Percentiles rank a stretch among this genome's conserved stretches.
Evolutionary conservation across 2,888 invertebrate genomes (phyloP).

Genomic region (Matsumyia berberina): DNA sequence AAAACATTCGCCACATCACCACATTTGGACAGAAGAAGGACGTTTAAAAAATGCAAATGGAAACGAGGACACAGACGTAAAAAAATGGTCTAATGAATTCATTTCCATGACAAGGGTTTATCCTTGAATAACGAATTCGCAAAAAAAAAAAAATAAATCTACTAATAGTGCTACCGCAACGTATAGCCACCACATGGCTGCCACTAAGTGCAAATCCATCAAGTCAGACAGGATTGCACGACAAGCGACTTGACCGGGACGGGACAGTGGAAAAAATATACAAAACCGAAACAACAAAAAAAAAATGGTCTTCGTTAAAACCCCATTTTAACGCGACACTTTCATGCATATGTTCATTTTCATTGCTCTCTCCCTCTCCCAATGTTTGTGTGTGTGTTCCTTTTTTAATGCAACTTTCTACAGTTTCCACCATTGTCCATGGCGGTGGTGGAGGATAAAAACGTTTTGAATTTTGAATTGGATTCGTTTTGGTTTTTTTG

Average conservation of each 20-base stretch:
- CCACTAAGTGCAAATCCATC: slow-evolving; percentile 71
- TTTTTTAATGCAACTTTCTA: slow-evolving; percentile 58
- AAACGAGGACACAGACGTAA: slow-evolving; percentile 60
- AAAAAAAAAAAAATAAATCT: slow-evolving; percentile 34
- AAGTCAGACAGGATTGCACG: slow-evolving; percentile 71
- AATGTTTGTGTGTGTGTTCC: slow-evolving; percentile 16
- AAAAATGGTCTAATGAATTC: slow-evolving; percentile 73
- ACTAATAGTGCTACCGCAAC: slow-evolving; percentile 44
- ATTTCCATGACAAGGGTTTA: slow-evolving; percentile 72
- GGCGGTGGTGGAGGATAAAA: slow-evolving; percentile 66
- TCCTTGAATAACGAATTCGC: slow-evolving; percentile 71
- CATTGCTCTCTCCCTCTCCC: slow-evolving; percentile 52
- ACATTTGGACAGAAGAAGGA: slow-evolving; percentile 32
- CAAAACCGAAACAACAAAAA: slow-evolving; percentile 28
- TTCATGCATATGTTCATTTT: slow-evolving; percentile 76
- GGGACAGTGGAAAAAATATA: slow-evolving; percentile 40
- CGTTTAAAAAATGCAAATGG: slow-evolving; percentile 49
- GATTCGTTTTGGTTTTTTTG: slow-evolving; percentile 63
- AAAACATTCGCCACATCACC: slow-evolving; percentile 24
- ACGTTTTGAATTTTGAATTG: slow-evolving; percentile 76
- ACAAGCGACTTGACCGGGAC: slow-evolving; percentile 72
- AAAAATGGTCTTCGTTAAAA: slow-evolving; percentile 72
- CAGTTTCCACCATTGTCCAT: slow-evolving; percentile 63
- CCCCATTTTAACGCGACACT: slow-evolving; percentile 76
- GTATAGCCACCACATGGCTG: slow-evolving; percentile 58